Base-by-base conservation (phyloP, 2,797 vertebrate species). In the Rhincodon typus region DNA sequence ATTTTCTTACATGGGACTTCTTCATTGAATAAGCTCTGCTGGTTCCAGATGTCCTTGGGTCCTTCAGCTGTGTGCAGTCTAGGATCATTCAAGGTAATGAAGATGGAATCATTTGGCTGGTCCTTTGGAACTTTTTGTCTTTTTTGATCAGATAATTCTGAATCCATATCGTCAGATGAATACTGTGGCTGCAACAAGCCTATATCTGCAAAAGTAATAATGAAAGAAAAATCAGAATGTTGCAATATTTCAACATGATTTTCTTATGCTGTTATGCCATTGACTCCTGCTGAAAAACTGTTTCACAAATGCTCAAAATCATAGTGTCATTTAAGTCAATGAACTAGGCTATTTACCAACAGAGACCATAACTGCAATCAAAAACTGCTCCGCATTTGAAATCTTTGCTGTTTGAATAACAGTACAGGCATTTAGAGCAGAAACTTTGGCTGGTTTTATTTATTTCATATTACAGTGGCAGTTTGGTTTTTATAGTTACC, bases 121-220 rank as follows among this genome's bases (percentile, higher is more conserved):
- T 96, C 82, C 15, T 96, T 96, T 82, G 95, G 96, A 42, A 96
- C 96, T 38, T 96, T 96, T 38, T 96, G 96, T 70, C 95, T 96
- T 91, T 97, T 97, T 95, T 96, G 95, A 91, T 98, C 97, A 91
- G 96, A 97, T 82, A 96, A 27, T 50, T 96, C 96, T 93, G 96
- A 97, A 69, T 98, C 98, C 96, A 97, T 96, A 95, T 98, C 97
- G 95, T 98, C 98, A 4, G 97, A 98, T 84, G 97, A 98, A 94
- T 98, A 97, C 50, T 96, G 97, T 0, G 97, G 97, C 69, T 97
- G 97, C 96, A 96, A 86, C 96, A 96, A 91, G 13, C 96, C 96
- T 96, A 95, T 25, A 27, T 96, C 97, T 96, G 95, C 66, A 96
- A 96, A 88, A 96, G 86, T 95, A 4, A 96, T 13, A 95, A n/a